Evolutionary conservation across 2,113 vertebrate species (phyloP).

Genomic region (Todiramphus chloris): DNA sequence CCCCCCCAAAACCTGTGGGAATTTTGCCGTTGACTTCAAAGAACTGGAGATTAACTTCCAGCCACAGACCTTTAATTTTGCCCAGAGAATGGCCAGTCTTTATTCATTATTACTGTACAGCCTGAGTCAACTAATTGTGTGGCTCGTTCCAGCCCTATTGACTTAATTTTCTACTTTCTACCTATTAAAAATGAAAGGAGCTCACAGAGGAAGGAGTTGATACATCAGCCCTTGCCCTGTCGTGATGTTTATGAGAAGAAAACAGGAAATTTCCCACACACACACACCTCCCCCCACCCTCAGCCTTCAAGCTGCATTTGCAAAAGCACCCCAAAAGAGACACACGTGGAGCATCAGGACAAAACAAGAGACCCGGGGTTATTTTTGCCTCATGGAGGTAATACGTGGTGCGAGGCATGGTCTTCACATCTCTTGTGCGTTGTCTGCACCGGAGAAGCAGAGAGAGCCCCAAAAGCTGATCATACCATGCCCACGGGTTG

Average conservation of each 20-base stretch:
- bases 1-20: accelerated
- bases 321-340: background rate
- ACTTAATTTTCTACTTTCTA: background rate
- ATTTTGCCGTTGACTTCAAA: background rate
- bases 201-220: background rate
- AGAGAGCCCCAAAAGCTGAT: background rate
- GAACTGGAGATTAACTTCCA: background rate
- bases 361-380: background rate
- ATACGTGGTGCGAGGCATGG: accelerated
- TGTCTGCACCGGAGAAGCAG: background rate
- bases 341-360: accelerated
- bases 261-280: background rate
- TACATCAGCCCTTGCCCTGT: background rate
- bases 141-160: background rate
- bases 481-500: accelerated
- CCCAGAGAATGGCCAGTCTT: background rate
- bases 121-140: background rate
- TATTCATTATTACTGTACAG: background rate
- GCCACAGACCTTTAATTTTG: background rate
- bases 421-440: background rate
- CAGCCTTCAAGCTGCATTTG: background rate
- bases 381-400: slow-evolving; percentile 38
- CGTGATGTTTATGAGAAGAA: background rate
- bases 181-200: background rate
- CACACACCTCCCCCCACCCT: no score